Percentiles rank a stretch among this genome's conserved stretches.
These are phyloP conservation scores for Paracentrotus lividus DNA, from an alignment of 53 echinoderm and acorn worm species.

Conservation along the genomic window DNA sequence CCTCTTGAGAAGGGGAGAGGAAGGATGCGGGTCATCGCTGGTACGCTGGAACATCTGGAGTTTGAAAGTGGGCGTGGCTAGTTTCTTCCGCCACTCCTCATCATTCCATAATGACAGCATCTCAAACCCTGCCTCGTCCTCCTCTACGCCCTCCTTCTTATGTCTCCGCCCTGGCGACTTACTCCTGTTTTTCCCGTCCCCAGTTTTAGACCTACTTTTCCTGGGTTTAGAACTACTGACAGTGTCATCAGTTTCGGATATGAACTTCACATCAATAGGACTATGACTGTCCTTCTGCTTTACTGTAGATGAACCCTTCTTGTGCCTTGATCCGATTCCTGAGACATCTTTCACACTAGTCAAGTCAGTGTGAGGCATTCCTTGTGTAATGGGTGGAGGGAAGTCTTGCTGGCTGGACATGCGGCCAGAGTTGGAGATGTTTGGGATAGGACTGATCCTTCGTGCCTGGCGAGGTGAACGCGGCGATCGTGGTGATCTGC, in stretches of 20 bases:
- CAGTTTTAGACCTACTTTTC: neutral
- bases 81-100: conserved; percentile 68
- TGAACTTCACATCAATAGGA: conserved; percentile 2
- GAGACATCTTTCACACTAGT: neutral
- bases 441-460: conserved; percentile 12
- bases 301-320: neutral
- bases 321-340: neutral
- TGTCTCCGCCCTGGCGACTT: conserved; percentile 29
- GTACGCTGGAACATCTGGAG: conserved; percentile 86
- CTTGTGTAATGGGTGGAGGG: conserved; percentile 74
- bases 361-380: conserved; percentile 75
- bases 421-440: neutral
- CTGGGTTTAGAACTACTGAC: neutral
- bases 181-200: neutral
- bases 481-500: conserved; percentile 41
- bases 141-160: neutral
- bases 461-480: conserved; percentile 59
- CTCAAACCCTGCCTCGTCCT: conserved; percentile 64
- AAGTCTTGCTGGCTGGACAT: conserved; percentile 67
- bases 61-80: conserved; percentile 80
- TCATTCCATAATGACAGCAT: conserved; percentile 73
- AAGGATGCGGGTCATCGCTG: conserved; percentile 76
- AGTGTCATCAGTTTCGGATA: conserved; percentile 2
- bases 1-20: conserved; percentile 66
- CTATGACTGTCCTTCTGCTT: neutral